Base-by-base conservation (phyloP, 2,888 invertebrate genomes). In the Fragum whitleyi region DNA sequence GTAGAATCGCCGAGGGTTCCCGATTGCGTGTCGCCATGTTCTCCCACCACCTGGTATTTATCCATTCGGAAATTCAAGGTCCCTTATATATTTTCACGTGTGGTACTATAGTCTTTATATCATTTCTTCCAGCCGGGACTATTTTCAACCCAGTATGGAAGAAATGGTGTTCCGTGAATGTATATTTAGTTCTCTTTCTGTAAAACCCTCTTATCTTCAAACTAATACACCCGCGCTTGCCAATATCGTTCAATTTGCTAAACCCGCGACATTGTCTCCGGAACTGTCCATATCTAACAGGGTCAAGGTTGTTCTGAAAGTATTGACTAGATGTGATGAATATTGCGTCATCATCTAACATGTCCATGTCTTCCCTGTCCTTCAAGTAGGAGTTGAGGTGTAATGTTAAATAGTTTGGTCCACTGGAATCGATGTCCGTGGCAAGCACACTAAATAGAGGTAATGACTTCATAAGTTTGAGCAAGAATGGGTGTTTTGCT, bases 271-370 rank as follows among this genome's bases (percentile, higher is more conserved):
- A 92, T 61, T 80, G 75, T 23, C 39, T 69, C 23, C 81, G 81
- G 77, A 92, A 87, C 77, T 86, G 87, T 16, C 77, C 79, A 74
- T 81, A 81, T 67, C 91, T 89, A 0, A 84, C 83, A 2, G 91
- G 89, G 72, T 91, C 91, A 28, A 89, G 83, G 21, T 89, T 87
- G 42, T 91, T 91, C 53, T 90, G 90, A 65, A 92, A 92, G 68
- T 89, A 90, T 61, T 91, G 90, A 3, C 90, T 85, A 42, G 91
- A 90, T 2, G 90, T 81, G 11, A 92, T 42, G 74, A 86, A 90
- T 0, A 87, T 83, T 5, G 82, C 83, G 55, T 90, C 82, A 2
- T 72, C 67, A 16, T 77, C 55, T 16, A 77, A 75, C 42, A 79
- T 69, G 21, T 79, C 88, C 16, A 85, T 59, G 6, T 77, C 70